Evolutionary conservation across 2,113 vertebrate genomes (phyloP).

Genomic region (Nymphicus hollandicus): DNA sequence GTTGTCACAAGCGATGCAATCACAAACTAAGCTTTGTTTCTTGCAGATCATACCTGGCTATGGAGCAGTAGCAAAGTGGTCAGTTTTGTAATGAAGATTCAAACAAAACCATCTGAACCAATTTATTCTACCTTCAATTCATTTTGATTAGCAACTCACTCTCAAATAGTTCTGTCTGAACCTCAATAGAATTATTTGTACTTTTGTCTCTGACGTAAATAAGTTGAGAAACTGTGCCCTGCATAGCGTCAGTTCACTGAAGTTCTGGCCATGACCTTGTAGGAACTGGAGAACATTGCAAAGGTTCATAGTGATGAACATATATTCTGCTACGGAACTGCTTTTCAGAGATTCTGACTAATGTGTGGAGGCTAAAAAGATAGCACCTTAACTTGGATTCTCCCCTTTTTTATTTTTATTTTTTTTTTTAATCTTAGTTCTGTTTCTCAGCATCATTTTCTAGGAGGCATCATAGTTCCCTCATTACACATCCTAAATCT

Average conservation of each 20-base stretch:
- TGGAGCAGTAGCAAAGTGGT: not conserved
- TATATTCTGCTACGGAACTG: not conserved
- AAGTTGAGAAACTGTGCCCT: not conserved
- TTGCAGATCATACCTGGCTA: not conserved
- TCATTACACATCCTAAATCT: not conserved
- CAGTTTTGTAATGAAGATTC: not conserved
- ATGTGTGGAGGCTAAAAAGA: not conserved
- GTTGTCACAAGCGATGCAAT: not conserved
- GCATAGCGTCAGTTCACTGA: not conserved
- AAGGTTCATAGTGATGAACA: not conserved
- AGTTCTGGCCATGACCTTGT: not conserved
- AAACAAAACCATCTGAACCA: not conserved
- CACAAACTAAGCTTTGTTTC: not conserved
- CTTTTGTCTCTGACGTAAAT: not conserved
- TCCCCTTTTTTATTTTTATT: not conserved
- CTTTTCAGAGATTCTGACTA: not conserved
- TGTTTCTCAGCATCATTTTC: not conserved
- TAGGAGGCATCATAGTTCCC: not conserved
- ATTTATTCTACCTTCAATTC: not conserved
- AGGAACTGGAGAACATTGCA: not conserved
- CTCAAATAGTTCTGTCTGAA: not conserved
- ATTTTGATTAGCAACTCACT: not conserved
- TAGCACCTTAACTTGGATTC: not conserved
- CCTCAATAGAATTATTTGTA: not conserved
- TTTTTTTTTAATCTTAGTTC: not conserved